Percentiles rank a stretch among this genome's conserved stretches.
These are phyloP conservation scores for Ceriagrion tenellum DNA, from an alignment of 2,888 invertebrate species.

Conservation along the genomic window DNA sequence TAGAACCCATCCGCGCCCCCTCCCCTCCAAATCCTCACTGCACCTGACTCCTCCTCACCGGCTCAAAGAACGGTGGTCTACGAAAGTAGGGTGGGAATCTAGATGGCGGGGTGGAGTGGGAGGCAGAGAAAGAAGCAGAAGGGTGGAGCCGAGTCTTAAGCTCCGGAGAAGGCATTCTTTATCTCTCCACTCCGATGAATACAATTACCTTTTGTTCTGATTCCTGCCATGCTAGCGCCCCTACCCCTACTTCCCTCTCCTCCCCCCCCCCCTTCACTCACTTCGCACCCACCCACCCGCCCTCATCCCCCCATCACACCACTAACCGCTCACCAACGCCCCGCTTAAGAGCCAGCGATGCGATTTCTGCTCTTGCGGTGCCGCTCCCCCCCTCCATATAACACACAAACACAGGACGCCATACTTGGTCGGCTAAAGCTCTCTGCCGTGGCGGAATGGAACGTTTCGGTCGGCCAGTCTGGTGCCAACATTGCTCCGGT, in stretches of 20 bases:
- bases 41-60: not conserved
- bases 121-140: not conserved
- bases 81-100: constrained; percentile 15
- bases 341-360: not conserved
- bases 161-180: constrained; percentile 14
- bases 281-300: no score
- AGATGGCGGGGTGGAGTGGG: not conserved
- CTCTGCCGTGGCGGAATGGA: not conserved
- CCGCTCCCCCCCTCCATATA: not conserved
- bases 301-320: no score
- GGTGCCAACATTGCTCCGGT: not conserved
- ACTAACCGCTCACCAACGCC: not conserved
- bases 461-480: not conserved
- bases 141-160: not conserved
- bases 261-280: no score
- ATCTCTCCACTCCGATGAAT: constrained; percentile 30
- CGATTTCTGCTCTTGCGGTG: not conserved
- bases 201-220: constrained; percentile 36
- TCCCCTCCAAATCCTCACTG: no score
- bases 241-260: not conserved
- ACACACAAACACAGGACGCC: not conserved
- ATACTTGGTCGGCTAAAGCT: not conserved
- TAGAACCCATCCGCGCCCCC: no score
- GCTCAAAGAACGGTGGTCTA: not conserved
- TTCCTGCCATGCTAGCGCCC: not conserved